Conservation (phyloP, 2,888 invertebrate species). For the Macrostomum cliftonense region DNA sequence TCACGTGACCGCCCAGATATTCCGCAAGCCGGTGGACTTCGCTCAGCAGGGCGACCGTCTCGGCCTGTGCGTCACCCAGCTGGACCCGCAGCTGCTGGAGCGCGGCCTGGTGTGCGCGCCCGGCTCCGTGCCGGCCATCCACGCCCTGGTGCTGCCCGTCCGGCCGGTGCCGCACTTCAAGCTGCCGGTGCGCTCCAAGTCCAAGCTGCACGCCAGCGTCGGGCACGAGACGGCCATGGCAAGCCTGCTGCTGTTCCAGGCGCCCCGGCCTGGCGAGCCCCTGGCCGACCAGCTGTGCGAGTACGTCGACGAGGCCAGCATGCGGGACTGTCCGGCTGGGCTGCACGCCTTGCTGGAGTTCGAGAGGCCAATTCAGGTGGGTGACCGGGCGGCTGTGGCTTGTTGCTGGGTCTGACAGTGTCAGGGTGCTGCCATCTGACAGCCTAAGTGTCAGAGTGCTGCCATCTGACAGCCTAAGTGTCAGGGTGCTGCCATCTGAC, state of each 20-base stretch:
- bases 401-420: no score
- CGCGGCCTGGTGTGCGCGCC: constrained; percentile 46
- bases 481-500: no score
- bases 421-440: no score
- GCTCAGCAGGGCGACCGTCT: constrained; percentile 48
- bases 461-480: no score
- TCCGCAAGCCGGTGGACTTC: constrained; percentile 44
- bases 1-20: constrained; percentile 43
- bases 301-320: constrained; percentile 2
- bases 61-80: constrained; percentile 53
- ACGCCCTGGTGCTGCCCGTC: constrained; percentile 42
- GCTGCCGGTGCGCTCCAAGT: constrained; percentile 41
- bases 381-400: no score
- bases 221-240: constrained; percentile 39
- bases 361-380: constrained; percentile 41
- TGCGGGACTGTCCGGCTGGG: background rate
- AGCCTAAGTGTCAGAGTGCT: no score
- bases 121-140: constrained; percentile 40
- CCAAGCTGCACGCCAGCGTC: constrained; percentile 49
- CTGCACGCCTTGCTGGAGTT: constrained; percentile 45
- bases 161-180: constrained; percentile 44
- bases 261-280: constrained; percentile 36
- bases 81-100: constrained; percentile 49
- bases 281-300: background rate
- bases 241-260: constrained; percentile 27